Evolutionary conservation across 2,113 vertebrate species (phyloP), one percentile per base, ranked within the genome.

Genomic region (Nerophis lumbriciformis): DNA sequence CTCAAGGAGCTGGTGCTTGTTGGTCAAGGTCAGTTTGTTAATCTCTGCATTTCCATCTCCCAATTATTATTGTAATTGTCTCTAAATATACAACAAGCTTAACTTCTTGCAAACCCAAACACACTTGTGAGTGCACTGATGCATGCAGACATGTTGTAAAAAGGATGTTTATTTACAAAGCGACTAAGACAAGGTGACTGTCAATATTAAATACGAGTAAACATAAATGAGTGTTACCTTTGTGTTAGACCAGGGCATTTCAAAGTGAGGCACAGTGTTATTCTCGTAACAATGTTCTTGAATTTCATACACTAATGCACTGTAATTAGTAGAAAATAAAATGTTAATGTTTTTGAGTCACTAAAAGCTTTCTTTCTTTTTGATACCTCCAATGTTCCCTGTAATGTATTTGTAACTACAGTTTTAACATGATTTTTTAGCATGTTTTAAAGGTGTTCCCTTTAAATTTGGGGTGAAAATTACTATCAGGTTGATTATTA

Each of bases 11-110:
- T 1, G 1, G 15, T 44, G 10, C 56, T 45, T 57, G 21, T 68
- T 53, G 62, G 53, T 71, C 67, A 66, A 71, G 35, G 64, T 59
- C 69, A 53, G 12, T 9, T 44, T 48, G 47, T 63, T 63, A 19
- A 44, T 61, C 38, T 66, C 49, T 63, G n/a, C 28, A 42, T 56
- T 68, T 70, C 48, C 47, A 45, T 55, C 6, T 37, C n/a, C 65
- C 10, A 69, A 66, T 75, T 63, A 69, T 63, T 61, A 61, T 71
- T 64, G 53, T 50, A 52, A 52, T 71, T 39, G 16, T 58, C 47
- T 70, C 8, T 57, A 66, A 81, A 73, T 77, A 79, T 63, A n/a
- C 60, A 53, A 39, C 53, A 77, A 61, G 57, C 51, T 68, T 59
- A 39, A 15, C 52, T 36, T 59, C 28, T 42, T 53, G 53, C 19